Base-by-base conservation (phyloP, 2,113 vertebrate genomes). In the Sapayoa aenigma region DNA sequence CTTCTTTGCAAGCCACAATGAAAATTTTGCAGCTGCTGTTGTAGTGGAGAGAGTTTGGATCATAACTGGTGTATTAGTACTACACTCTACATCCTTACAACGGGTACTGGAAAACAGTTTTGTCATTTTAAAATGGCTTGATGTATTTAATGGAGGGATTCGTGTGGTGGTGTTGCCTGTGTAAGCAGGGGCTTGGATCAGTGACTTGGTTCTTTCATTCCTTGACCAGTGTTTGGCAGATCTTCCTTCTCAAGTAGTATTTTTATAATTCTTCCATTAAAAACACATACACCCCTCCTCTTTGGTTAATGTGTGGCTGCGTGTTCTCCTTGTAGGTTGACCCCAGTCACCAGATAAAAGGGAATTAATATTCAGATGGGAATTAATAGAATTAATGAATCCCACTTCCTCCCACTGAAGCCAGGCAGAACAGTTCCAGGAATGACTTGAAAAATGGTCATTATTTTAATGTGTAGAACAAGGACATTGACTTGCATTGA, bases 271-370 rank as follows among this genome's bases (percentile, higher is more conserved):
- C 63, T 66, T 75, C 49, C 41, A 5, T 1, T 79, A 63, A 53
- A 88, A 58, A 72, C 22, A 69, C 55, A 52, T 56, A 46, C 62
- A 39, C 21, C 41, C n/a, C 87, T 96, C 90, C 92, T 93, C 72
- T 97, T 97, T 96, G 84, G 47, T 74, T 88, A 67, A 53, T 60
- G 24, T 24, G 68, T 71, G 65, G 18, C 42, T 67, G 80, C 33
- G 53, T 73, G 31, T 66, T 90, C 39, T n/a, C 50, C n/a, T 62
- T 90, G 49, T 68, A 62, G 9, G 12, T 65, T 95, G 83, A 96
- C 95, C 73, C 80, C 17, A 37, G 87, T 74, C 84, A 87, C 68
- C 76, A 96, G 85, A 97, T 95, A 89, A 97, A 97, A 94, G 81
- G 49, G 31, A 93, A 76, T 41, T 47, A 47, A 22, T 47, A 47